A percentile compares a stretch with the other conserved stretches of the same genome.
These are phyloP conservation scores for Hymenopus coronatus DNA, from an alignment of 2,888 invertebrate species.

Conservation along the genomic window DNA sequence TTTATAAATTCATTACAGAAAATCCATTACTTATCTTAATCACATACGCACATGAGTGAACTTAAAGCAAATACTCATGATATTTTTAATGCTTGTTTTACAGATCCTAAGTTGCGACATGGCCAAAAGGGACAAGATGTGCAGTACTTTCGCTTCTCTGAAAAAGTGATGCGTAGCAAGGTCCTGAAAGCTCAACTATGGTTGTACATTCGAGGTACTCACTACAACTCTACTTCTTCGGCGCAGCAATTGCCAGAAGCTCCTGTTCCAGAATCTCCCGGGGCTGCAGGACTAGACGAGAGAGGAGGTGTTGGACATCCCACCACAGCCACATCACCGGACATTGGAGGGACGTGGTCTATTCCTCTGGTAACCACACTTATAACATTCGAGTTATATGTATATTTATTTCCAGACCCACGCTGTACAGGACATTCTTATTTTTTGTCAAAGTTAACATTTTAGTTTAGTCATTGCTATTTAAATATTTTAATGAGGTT, in stretches of 20 bases:
- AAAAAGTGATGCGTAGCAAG: slow-evolving; percentile 66
- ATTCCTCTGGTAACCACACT: not conserved
- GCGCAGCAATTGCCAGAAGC: not conserved
- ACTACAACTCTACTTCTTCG: slow-evolving; percentile 31
- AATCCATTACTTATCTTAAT: no score
- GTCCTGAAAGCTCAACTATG: slow-evolving; percentile 68
- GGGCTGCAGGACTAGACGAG: not conserved
- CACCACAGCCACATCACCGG: not conserved
- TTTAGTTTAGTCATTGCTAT: no score
- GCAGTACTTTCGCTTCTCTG: slow-evolving; percentile 69
- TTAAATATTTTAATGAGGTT: no score
- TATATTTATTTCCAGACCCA: no score
- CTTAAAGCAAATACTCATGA: not conserved
- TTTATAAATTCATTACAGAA: no score
- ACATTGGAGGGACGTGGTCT: not conserved
- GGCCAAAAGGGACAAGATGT: slow-evolving; percentile 65
- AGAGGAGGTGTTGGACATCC: not conserved
- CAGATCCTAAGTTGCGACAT: slow-evolving; percentile 68
- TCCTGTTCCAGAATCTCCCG: slow-evolving; percentile 6
- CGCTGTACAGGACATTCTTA: no score
- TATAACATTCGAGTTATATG: no score
- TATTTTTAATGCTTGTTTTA: slow-evolving; percentile 38
- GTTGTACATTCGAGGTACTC: slow-evolving; percentile 59
- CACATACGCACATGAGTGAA: no score
- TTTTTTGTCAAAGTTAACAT: no score